These are phyloP conservation scores for Ormyrus labotus DNA, from an alignment of 2,888 invertebrate genomes.

Conservation along the genomic window DNA sequence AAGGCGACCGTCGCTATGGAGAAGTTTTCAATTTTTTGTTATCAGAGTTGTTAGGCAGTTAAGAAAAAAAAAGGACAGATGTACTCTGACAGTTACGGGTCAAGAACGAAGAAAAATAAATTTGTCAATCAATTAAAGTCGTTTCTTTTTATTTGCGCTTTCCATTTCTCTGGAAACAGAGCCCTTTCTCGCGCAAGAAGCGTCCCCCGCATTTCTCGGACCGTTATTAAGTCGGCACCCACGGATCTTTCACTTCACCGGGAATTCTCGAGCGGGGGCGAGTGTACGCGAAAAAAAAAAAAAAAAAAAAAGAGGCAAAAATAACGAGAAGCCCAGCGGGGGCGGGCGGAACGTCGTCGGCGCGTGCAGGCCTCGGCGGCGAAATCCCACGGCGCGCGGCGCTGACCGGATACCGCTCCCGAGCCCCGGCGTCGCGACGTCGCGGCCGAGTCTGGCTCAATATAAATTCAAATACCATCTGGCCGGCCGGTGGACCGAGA, in stretches of 20 bases:
- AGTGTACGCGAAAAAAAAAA: not conserved
- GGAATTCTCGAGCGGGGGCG: not conserved
- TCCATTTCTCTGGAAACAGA: no score
- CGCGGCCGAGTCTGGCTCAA: constrained; percentile 42
- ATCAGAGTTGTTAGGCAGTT: no score
- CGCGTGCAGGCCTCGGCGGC: not conserved
- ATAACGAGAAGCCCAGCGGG: not conserved
- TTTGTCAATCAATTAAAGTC: no score
- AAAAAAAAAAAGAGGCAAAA: not conserved
- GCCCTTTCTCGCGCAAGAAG: not conserved
- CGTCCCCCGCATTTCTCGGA: not conserved
- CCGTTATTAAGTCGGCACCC: not conserved
- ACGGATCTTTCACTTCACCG: no score
- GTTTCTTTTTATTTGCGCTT: no score
- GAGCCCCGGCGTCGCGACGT: constrained; percentile 25
- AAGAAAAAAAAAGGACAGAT: no score
- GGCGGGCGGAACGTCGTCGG: no score
- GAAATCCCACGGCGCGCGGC: constrained; percentile 9
- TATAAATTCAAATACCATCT: constrained; percentile 57
- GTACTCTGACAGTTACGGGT: no score
- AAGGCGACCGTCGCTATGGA: no score
- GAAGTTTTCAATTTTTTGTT: no score
- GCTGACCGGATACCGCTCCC: constrained; percentile 6
- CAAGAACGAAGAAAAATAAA: no score
- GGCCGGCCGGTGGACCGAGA: constrained; percentile 51